Conservation (phyloP, 1,140 invertebrate species). For the Diuraphis noxia region DNA sequence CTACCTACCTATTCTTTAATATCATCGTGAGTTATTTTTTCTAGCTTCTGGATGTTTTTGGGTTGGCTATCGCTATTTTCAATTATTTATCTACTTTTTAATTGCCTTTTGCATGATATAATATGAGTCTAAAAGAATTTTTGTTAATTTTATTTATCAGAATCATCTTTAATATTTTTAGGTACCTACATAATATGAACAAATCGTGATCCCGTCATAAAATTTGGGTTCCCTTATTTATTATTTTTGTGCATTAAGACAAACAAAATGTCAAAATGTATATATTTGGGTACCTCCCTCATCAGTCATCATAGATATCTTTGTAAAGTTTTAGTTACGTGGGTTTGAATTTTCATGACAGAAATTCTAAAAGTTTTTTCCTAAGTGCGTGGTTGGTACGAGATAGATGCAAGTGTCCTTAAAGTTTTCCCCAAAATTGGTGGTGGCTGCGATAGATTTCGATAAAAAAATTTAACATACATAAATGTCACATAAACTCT, state of each 20-base stretch:
- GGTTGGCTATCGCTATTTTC: too few relatives aligned
- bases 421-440: background rate
- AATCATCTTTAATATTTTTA: background rate
- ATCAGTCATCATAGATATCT: background rate
- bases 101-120: too few relatives aligned
- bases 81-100: too few relatives aligned
- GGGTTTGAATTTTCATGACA: background rate
- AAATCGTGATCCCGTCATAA: background rate
- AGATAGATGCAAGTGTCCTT: background rate
- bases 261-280: background rate
- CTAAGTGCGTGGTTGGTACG: background rate
- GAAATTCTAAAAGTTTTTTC: background rate
- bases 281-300: background rate
- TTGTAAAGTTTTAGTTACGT: background rate
- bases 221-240: background rate
- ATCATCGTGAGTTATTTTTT: too few relatives aligned
- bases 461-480: conserved; percentile 4
- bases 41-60: too few relatives aligned
- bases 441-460: background rate
- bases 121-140: too few relatives aligned
- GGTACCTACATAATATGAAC: background rate
- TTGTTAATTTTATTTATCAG: background rate
- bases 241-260: background rate
- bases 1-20: too few relatives aligned
- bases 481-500: conserved; percentile 13